These are phyloP conservation scores for Macaca nemestrina DNA, from an alignment of 2,113 vertebrate species.

Conservation along the genomic window DNA sequence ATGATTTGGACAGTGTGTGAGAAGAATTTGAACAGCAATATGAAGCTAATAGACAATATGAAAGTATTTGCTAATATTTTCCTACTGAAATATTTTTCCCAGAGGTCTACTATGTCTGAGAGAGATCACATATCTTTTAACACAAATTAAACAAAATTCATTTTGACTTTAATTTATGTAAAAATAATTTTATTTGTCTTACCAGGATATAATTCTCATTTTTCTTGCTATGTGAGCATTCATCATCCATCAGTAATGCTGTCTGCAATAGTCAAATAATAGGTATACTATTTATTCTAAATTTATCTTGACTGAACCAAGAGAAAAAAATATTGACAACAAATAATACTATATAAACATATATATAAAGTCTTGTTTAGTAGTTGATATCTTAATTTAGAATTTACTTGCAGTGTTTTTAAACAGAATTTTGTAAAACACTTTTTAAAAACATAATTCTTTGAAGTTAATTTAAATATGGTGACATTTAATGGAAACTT, in stretches of 20 bases:
- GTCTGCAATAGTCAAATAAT: conserved; percentile 36
- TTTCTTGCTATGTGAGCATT: conserved; percentile 57
- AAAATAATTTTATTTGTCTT: conserved; percentile 65
- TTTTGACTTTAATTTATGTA: conserved; percentile 72
- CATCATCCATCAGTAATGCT: conserved; percentile 32
- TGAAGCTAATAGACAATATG: conserved; percentile 17
- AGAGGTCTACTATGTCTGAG: conserved; percentile 52
- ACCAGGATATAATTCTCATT: conserved; percentile 60
- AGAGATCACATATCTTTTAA: conserved; percentile 16
- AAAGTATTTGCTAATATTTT: conserved; percentile 62
- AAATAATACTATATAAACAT: neutral
- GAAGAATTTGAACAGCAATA: conserved; percentile 18
- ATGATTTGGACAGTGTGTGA: neutral
- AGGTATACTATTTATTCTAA: neutral
- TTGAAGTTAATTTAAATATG: neutral
- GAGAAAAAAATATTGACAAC: neutral
- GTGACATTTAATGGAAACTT: neutral
- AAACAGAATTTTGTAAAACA: neutral
- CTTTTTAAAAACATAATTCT: neutral
- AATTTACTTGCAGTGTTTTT: neutral
- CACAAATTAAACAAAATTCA: conserved; percentile 68
- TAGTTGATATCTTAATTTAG: neutral
- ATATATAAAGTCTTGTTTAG: neutral
- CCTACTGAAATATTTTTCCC: conserved; percentile 70
- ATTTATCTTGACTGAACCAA: neutral